Evolutionary conservation across 2,797 vertebrate genomes (phyloP), one percentile per base, ranked within the genome.

Genomic region (Gadopsis marmoratus): DNA sequence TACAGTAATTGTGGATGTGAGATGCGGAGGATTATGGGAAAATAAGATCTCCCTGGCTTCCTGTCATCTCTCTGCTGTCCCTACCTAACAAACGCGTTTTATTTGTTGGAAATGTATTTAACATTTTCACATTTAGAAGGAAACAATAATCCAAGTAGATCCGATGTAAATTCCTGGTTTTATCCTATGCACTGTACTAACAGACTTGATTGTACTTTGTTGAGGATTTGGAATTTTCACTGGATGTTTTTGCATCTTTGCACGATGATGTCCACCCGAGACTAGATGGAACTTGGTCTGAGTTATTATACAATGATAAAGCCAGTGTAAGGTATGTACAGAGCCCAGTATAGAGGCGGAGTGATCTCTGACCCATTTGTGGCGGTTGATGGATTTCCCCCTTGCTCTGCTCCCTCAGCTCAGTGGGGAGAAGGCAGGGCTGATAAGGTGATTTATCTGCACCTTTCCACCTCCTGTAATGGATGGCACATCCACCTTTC

Each of bases 381-480:
- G 84, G 92, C 83, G 88, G 69, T 84, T 95, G 95, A 96, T 95
- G 92, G 94, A 96, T 95, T 95, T 95, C 91, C 91, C 86, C 86
- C 88, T 89, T 88, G 91, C 93, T 93, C 90, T 86, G 91, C 92
- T 93, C 91, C 88, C 91, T 87, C 82, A 87, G 92, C 93, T 93
- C 94, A 92, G 93, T 90, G 89, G 93, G 92, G 92, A 93, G 90
- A 93, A 90, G 84, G 92, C 91, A 88, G 88, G 89, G 88, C 93
- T 94, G 93, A 95, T 93, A 93, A 94, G 94, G 94, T 95, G 94
- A 96, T 96, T 95, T 95, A 95, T 96, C 92, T 94, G 91, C 93
- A 92, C 94, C 89, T 92, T 93, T 93, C 93, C 91, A 93, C 93
- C 91, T 91, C 89, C 90, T 84, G 90, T 95, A 95, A 96, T 95